Base-by-base conservation (phyloP, 1,140 invertebrate species). In the Euura lappo region DNA sequence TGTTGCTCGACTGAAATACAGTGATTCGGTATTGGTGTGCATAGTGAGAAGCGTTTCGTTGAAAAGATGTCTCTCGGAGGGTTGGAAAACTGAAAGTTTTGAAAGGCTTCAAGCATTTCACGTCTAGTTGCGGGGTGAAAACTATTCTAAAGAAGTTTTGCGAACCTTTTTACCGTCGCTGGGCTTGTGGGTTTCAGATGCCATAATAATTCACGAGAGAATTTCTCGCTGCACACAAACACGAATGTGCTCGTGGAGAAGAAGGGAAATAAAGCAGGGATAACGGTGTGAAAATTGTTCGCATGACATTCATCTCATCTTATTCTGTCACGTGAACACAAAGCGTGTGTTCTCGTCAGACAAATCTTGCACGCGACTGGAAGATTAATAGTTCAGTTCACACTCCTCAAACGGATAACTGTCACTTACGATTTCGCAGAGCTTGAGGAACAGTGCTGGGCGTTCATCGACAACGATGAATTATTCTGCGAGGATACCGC, bases 391-490 rank as follows among this genome's bases (percentile, higher is more conserved):
- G 11, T 65, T 13, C 11, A 42, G 28, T 60, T 28, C 11, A 28
- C 28, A 28, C 28, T 28, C 28, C 28, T 28, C 28, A 28, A 28
- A 28, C 28, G 28, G 28, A 51, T 51, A 51, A 51, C 47, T 51
- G 7, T 7, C 11, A 75, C 71, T 70, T 75, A 79, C 47, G 47
- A n/a, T 51, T 28, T 51, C 83, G 73, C 77, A 93, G 92, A 93
- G 86, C 85, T 94, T 67, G 90, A 93, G 74, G 90, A 93, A 68
- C 93, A 94, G 79, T 92, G 93, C 78, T 93, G 93, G 91, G 88
- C 90, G 2, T 93, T 92, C 79, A 91, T 94, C 64, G 90, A 93
- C 64, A 91, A 92, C 79, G 88, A 90, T 71, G 89, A 91, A 51
- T 83, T 93, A 1, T 93, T 94, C 78, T 86, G 84, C n/a, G 93